Evolutionary conservation across 2,113 vertebrate species (phyloP).

Genomic region (Bufo bufo): DNA sequence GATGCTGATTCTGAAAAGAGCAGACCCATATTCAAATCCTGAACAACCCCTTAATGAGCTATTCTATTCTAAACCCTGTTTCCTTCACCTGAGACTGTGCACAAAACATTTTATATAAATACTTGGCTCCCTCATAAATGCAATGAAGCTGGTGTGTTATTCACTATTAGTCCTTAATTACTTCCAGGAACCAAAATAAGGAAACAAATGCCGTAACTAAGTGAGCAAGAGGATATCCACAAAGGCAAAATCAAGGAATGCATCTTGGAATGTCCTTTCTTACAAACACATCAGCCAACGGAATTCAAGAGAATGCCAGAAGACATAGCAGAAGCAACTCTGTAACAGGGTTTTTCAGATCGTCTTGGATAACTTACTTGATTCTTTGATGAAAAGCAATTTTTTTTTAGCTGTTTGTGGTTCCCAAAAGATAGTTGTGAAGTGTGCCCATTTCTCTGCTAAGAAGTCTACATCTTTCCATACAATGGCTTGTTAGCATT

Average conservation of each 20-base stretch:
- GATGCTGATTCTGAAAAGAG: too few species aligned
- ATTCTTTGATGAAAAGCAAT: conserved; percentile 38
- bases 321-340: conserved; percentile 47
- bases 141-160: not conserved
- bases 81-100: not conserved
- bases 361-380: not conserved
- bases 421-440: conserved; percentile 21
- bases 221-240: conserved; percentile 42
- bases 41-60: not conserved
- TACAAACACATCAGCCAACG: conserved; percentile 9
- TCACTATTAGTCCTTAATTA: conserved; percentile 27
- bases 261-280: conserved; percentile 50
- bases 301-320: conserved; percentile 41
- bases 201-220: conserved; percentile 37
- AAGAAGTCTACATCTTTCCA: not conserved
- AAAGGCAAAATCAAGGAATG: conserved; percentile 50
- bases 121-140: not conserved
- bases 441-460: too few species aligned
- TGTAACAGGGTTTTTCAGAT: conserved; percentile 25
- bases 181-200: conserved; percentile 41
- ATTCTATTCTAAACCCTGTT: not conserved
- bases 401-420: not conserved
- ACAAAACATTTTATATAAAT: not conserved
- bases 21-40: too few species aligned
- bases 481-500: not conserved